Evolutionary conservation across 1,140 invertebrate species (phyloP).

Genomic region (Hyles vespertilio): DNA sequence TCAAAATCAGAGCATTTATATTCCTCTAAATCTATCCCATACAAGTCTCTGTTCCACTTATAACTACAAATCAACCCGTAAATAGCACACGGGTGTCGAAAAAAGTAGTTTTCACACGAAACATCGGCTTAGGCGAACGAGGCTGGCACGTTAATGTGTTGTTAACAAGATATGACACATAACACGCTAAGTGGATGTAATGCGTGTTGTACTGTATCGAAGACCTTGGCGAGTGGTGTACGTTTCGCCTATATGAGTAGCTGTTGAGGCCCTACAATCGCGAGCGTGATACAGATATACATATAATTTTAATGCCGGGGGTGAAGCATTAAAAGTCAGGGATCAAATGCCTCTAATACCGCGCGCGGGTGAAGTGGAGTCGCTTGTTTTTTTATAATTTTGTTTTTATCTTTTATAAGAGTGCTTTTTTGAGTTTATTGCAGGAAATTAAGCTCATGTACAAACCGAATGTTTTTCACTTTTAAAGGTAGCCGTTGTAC

Average conservation of each 20-base stretch:
- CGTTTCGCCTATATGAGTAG: constrained; percentile 41
- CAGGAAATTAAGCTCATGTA: background rate
- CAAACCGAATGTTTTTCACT: background rate
- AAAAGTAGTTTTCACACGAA: too few species aligned
- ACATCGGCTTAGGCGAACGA: too few species aligned
- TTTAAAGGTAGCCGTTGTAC: background rate
- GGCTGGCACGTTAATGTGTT: constrained; percentile 6
- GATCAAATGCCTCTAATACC: constrained; percentile 74
- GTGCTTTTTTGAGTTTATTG: background rate
- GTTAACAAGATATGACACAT: constrained; percentile 23
- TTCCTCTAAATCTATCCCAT: too few species aligned
- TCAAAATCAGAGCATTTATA: too few species aligned
- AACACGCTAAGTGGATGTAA: constrained; percentile 27
- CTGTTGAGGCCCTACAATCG: constrained; percentile 70
- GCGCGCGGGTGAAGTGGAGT: constrained; percentile 46
- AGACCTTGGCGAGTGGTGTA: constrained; percentile 61
- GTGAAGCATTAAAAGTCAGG: constrained; percentile 76
- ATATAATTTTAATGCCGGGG: constrained; percentile 74
- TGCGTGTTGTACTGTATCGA: constrained; percentile 25
- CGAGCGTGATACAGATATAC: constrained; percentile 74
- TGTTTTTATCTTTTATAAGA: constrained; percentile 7
- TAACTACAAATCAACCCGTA: too few species aligned
- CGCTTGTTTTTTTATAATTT: constrained; percentile 14
- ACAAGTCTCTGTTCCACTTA: too few species aligned
- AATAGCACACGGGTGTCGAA: too few species aligned